Evolutionary conservation across 2,888 invertebrate species (phyloP), one percentile per base, ranked within the genome.

Genomic region (Latrodectus hesperus): DNA sequence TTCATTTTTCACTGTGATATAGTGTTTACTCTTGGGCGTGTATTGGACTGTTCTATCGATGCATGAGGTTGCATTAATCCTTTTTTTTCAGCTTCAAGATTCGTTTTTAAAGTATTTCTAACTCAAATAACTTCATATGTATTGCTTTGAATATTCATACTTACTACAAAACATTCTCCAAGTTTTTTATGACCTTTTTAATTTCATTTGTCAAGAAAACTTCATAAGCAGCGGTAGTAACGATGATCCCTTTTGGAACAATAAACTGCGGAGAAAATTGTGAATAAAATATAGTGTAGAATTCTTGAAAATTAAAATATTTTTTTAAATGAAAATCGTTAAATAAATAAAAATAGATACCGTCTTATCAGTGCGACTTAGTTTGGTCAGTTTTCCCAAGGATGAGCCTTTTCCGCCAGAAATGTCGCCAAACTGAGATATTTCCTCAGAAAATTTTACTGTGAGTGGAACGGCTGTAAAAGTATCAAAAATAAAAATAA

Each of bases 231-330:
- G 73, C 52, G 8, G 87, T 87, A 1, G 87, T 87, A 14, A 87
- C 78, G 6, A 87, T 55, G 51, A 87, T 87, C n/a, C 87, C 87
- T 77, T 82, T 87, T 0, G 87, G 87, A 49, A 87, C 87, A 22
- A 68, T 77, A 55, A 87, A 87, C 87, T 87, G 12, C 26, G 71
- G 53, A 11, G 49, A 72, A 17, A 38, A 0, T 38, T 38, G 1
- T 38, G 6, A 6, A 6, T 38, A 38, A 38, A 38, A 38, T 38
- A 6, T 38, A 38, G 6, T 38, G 6, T 0, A 6, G 38, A 38
- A 38, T 6, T 38, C 38, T 38, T 38, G 5, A 38, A 38, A 38
- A 38, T 38, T 4, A 38, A 38, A 38, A 6, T 6, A 38, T 38
- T 38, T 38, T 38, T 38, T 38, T 4, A 38, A n/a, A 38, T 38